phyloP scores from a whole-genome alignment of 2,888 invertebrate genomes.

The Chironomus tentans region DNA sequence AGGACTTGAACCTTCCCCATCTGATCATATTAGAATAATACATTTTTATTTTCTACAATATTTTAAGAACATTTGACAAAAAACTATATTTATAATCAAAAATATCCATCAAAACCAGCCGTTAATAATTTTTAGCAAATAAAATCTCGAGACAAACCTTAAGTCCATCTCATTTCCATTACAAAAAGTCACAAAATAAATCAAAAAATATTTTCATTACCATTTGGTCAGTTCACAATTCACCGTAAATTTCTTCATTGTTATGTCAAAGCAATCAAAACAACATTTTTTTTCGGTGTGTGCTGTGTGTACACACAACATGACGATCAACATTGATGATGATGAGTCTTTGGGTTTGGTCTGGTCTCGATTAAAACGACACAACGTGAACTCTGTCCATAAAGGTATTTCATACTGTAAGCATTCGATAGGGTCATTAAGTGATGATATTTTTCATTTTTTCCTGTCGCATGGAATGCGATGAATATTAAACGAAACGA shows the following conservation, averaged over 20 bases:
- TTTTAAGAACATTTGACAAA: too few species aligned
- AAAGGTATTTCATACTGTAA: neutral
- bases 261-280: constrained; percentile 21
- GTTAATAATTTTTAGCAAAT: too few species aligned
- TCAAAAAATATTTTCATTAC: too few species aligned
- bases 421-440: constrained; percentile 13
- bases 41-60: too few species aligned
- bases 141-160: too few species aligned
- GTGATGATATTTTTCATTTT: neutral
- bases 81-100: too few species aligned
- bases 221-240: neutral
- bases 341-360: constrained; percentile 14
- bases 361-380: constrained; percentile 26
- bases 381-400: constrained; percentile 14
- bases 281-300: constrained; percentile 6
- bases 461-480: too few species aligned
- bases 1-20: too few species aligned
- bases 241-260: constrained; percentile 19
- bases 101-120: too few species aligned
- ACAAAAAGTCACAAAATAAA: too few species aligned
- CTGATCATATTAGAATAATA: too few species aligned
- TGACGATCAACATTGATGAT: neutral
- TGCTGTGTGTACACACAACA: neutral
- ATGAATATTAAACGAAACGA: neutral
- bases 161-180: too few species aligned